Percentiles rank a stretch among this genome's conserved stretches.
Conservation (phyloP, 2,113 vertebrate species). For the Pachyramphus minor region DNA sequence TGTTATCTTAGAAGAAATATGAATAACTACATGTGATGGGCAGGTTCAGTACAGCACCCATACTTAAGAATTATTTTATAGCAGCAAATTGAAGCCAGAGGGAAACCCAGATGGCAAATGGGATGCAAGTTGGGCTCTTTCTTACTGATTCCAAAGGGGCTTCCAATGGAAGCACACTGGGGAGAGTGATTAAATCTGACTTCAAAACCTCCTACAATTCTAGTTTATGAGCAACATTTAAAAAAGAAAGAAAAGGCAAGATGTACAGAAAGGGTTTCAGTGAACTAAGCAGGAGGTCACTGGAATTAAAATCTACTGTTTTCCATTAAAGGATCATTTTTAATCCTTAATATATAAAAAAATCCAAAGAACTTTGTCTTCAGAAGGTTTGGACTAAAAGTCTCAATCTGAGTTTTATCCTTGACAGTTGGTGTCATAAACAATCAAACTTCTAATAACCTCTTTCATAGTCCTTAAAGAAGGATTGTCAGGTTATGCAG, state of each 20-base stretch:
- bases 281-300: background rate
- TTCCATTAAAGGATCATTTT: background rate
- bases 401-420: background rate
- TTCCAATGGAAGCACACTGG: background rate
- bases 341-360: background rate
- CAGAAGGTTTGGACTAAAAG: background rate
- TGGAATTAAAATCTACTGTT: background rate
- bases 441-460: background rate
- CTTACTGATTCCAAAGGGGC: background rate
- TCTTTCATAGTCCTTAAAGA: background rate
- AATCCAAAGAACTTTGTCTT: background rate
- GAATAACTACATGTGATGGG: slow-evolving; percentile 1
- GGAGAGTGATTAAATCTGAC: slow-evolving; percentile 1
- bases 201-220: background rate
- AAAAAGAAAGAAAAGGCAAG: background rate
- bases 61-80: background rate
- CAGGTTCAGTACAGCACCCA: background rate
- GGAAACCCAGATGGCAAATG: background rate
- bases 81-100: slow-evolving; percentile 51
- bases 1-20: slow-evolving; percentile 5
- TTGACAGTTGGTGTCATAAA: background rate
- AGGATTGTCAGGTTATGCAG: background rate
- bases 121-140: background rate
- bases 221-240: background rate
- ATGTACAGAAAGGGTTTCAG: background rate